Percentiles rank a stretch among this genome's conserved stretches.
Evolutionary conservation across 2,888 invertebrate genomes (phyloP).

Genomic region (Caenorhabditis sulstoni): DNA sequence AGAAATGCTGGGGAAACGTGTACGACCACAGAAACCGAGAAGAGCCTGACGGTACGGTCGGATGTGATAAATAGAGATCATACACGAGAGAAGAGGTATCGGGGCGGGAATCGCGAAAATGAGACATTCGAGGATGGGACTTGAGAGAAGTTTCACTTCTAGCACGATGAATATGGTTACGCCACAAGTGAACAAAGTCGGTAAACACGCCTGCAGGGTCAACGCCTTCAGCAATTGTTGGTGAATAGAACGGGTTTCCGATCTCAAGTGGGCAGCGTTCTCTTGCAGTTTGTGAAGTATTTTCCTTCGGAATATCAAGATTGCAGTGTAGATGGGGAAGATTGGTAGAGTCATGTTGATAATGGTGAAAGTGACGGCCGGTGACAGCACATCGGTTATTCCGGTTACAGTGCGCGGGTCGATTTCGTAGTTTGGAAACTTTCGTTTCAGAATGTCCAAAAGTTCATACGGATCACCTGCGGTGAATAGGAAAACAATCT

Average conservation of each 20-base stretch:
- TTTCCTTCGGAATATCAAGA: constrained; percentile 31
- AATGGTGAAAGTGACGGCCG: constrained; percentile 33
- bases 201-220: constrained; percentile 47
- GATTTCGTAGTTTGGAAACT: constrained; percentile 39
- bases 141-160: constrained; percentile 5
- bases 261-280: constrained; percentile 29
- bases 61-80: constrained; percentile 48
- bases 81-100: constrained; percentile 39
- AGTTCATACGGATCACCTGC: constrained; percentile 27
- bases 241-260: constrained; percentile 40
- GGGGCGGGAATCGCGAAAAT: constrained; percentile 47
- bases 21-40: constrained; percentile 8
- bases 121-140: constrained; percentile 33
- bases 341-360: constrained; percentile 39
- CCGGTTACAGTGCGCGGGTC: constrained; percentile 29
- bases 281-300: constrained; percentile 24
- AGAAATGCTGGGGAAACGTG: background rate
- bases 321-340: constrained; percentile 40
- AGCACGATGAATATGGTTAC: constrained; percentile 34
- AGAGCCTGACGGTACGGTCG: constrained; percentile 46
- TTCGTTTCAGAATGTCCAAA: constrained; percentile 5
- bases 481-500: constrained; percentile 34
- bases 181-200: constrained; percentile 29
- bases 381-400: constrained; percentile 32
- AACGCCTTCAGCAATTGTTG: constrained; percentile 49